Evolutionary conservation across 2,888 invertebrate genomes (phyloP).

Genomic region (Invenusta paracnida): DNA sequence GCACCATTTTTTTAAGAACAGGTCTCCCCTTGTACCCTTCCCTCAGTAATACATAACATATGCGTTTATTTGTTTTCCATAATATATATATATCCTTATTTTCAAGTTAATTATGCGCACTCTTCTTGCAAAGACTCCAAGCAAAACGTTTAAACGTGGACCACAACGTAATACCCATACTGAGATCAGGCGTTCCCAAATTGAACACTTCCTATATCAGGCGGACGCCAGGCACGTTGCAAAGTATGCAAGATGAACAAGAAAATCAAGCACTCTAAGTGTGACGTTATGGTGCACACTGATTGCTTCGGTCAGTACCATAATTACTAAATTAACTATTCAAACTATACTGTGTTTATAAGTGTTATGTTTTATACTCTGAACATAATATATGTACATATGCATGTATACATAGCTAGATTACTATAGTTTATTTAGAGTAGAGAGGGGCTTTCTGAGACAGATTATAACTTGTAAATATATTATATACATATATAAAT

Average conservation of each 20-base stretch:
- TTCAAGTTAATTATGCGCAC: not conserved
- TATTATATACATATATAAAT: too few species aligned
- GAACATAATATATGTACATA: not conserved
- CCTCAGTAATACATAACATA: too few species aligned
- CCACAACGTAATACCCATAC: not conserved
- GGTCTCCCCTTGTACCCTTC: too few species aligned
- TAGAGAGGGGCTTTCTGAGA: not conserved
- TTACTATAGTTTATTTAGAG: too few species aligned
- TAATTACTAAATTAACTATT: not conserved
- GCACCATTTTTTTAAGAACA: too few species aligned
- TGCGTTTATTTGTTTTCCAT: too few species aligned
- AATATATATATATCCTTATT: not conserved
- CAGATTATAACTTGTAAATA: not conserved
- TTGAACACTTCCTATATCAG: not conserved
- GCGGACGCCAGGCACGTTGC: not conserved
- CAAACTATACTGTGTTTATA: not conserved
- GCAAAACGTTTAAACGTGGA: not conserved
- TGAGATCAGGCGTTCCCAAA: not conserved
- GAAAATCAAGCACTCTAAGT: not conserved
- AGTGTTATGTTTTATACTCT: not conserved
- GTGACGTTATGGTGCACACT: not conserved
- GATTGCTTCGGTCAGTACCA: not conserved
- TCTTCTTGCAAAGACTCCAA: not conserved
- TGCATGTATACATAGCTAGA: too few species aligned
- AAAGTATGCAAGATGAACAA: not conserved